Conservation (phyloP, 2,113 vertebrate genomes). For the Narcine bancroftii region DNA sequence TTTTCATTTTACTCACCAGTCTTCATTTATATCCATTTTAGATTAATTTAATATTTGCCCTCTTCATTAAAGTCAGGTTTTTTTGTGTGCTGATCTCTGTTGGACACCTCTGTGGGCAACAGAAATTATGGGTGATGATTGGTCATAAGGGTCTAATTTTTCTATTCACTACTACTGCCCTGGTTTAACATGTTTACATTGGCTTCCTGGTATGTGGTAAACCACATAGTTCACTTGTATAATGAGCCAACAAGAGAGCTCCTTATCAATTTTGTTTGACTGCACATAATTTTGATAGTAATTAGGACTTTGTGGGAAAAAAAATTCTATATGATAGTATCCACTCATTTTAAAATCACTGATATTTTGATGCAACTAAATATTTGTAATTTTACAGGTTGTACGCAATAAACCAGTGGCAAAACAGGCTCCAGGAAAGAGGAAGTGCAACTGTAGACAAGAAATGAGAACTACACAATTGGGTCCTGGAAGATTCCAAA, state of each 20-base stretch:
- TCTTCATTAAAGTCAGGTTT: background rate
- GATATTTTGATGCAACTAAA: background rate
- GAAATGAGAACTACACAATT: slow-evolving; percentile 97
- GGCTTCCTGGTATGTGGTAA: background rate
- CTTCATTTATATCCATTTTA: no score
- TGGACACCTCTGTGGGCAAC: background rate
- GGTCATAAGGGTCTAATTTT: background rate
- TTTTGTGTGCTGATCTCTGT: background rate
- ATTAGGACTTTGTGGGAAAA: background rate
- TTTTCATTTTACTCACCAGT: background rate
- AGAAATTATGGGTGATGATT: background rate
- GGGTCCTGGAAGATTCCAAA: slow-evolving; percentile 95
- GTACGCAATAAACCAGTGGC: slow-evolving; percentile 90
- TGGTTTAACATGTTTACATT: background rate
- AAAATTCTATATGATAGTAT: background rate
- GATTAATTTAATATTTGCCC: background rate
- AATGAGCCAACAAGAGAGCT: background rate
- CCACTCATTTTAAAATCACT: background rate
- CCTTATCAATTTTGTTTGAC: background rate
- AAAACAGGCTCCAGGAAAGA: slow-evolving; percentile 87
- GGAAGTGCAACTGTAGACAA: slow-evolving; percentile 95
- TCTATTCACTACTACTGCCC: background rate
- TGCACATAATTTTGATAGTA: background rate
- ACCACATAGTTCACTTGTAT: background rate
- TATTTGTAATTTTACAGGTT: slow-evolving; percentile 57